phyloP scores from a whole-genome alignment of 2,797 vertebrate genomes.

The Aselliscus stoliczkanus region DNA sequence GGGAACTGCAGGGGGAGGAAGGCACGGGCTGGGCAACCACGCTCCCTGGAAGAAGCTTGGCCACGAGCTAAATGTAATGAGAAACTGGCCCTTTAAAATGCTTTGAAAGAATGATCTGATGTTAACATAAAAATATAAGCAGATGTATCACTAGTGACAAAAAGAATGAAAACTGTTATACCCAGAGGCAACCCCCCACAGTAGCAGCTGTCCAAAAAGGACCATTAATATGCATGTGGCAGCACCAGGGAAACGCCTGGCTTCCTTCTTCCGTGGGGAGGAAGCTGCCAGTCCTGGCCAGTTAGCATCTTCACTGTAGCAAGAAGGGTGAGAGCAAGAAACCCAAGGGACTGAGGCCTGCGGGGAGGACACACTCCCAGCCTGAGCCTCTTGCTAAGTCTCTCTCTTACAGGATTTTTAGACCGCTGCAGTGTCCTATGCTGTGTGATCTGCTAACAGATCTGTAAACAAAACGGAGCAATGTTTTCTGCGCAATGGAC shows the following conservation, averaged over 20 bases:
- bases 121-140: neutral
- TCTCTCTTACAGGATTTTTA: neutral
- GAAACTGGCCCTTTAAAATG: neutral
- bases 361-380: neutral
- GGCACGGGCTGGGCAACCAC: neutral
- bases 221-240: fast-evolving
- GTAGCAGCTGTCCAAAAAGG: neutral
- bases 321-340: neutral
- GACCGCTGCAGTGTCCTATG: neutral
- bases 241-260: neutral
- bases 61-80: neutral
- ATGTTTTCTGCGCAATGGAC: fast-evolving
- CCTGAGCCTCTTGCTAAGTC: neutral
- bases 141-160: neutral
- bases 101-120: neutral
- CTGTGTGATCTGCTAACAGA: neutral
- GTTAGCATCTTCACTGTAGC: fast-evolving
- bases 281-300: neutral
- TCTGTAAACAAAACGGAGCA: neutral
- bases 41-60: neutral
- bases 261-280: neutral
- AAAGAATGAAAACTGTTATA: neutral
- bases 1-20: fast-evolving
- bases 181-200: neutral
- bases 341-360: neutral